Percentiles rank a stretch among this genome's conserved stretches.
Evolutionary conservation across 1,140 invertebrate species (phyloP).

Genomic region (Sminthurinus signatus): DNA sequence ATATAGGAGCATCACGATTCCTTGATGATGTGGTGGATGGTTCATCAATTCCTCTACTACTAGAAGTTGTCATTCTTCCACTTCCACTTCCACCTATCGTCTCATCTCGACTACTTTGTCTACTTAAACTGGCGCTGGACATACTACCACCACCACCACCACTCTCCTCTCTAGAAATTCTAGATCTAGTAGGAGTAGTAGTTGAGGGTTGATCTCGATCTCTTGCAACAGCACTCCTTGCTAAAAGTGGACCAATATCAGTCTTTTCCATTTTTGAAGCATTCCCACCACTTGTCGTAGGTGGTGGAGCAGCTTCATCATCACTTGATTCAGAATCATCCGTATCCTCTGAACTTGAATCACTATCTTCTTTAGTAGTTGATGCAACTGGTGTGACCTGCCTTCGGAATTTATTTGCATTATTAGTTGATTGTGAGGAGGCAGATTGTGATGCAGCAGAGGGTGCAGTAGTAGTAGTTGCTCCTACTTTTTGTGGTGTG

Average conservation of each 20-base stretch:
- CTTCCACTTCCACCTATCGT: too few species aligned
- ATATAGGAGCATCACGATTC: background rate
- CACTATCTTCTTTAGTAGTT: constrained; percentile 40
- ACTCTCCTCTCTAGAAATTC: background rate
- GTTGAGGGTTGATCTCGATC: constrained; percentile 38
- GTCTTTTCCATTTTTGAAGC: too few species aligned
- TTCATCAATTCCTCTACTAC: too few species aligned
- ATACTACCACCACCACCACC: background rate
- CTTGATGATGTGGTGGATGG: background rate
- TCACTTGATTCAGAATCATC: constrained; percentile 64
- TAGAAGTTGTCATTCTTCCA: too few species aligned
- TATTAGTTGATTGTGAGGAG: background rate
- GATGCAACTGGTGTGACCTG: constrained; percentile 14
- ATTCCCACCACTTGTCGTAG: too few species aligned
- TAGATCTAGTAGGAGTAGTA: background rate
- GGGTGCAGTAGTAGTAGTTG: constrained; percentile 12
- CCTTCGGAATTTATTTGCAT: constrained; percentile 4
- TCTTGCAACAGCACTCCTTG: constrained; percentile 65
- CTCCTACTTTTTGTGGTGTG: constrained; percentile 46
- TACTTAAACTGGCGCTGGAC: background rate
- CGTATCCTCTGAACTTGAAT: constrained; percentile 59
- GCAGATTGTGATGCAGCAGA: constrained; percentile 6
- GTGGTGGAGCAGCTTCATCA: too few species aligned
- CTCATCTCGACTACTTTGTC: too few species aligned
- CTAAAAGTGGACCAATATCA: constrained; percentile 67